Evolutionary conservation across 2,888 invertebrate genomes (phyloP).

Genomic region (Mythimna impura): DNA sequence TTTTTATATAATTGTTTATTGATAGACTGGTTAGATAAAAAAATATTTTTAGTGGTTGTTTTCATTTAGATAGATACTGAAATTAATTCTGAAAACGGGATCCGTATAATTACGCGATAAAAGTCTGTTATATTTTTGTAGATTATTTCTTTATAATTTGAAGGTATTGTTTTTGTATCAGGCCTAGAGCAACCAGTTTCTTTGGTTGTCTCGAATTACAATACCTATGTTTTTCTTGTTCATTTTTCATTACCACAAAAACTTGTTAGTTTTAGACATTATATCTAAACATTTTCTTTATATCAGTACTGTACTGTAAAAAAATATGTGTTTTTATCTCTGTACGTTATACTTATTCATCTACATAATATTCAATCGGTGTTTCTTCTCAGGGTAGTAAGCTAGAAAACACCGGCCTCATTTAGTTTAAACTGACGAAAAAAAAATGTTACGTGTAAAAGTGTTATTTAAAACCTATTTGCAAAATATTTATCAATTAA

Average conservation of each 20-base stretch:
- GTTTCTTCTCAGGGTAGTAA: too few relatives aligned
- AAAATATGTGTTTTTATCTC: background rate
- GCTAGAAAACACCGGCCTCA: too few relatives aligned
- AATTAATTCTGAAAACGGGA: background rate
- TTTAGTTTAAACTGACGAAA: too few relatives aligned
- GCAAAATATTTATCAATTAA: too few relatives aligned
- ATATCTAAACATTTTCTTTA: background rate
- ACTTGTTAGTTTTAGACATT: background rate
- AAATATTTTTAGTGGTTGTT: too few relatives aligned
- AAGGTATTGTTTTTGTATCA: background rate
- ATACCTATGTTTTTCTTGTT: background rate
- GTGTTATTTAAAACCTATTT: too few relatives aligned
- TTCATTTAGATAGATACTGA: too few relatives aligned
- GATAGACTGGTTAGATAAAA: too few relatives aligned
- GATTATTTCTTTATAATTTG: conserved; percentile 9
- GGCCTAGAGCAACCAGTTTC: conserved; percentile 4
- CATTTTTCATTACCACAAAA: background rate
- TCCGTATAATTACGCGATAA: background rate
- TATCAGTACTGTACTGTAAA: background rate
- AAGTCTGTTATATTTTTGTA: background rate
- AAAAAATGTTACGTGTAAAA: too few relatives aligned
- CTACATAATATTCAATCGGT: too few relatives aligned
- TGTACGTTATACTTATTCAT: too few relatives aligned
- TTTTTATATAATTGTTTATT: too few relatives aligned
- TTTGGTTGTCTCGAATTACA: conserved; percentile 3